Percentiles rank a stretch among this genome's conserved stretches.
phyloP scores from a whole-genome alignment of 2,797 vertebrate species.

The Denticeps clupeoides region DNA sequence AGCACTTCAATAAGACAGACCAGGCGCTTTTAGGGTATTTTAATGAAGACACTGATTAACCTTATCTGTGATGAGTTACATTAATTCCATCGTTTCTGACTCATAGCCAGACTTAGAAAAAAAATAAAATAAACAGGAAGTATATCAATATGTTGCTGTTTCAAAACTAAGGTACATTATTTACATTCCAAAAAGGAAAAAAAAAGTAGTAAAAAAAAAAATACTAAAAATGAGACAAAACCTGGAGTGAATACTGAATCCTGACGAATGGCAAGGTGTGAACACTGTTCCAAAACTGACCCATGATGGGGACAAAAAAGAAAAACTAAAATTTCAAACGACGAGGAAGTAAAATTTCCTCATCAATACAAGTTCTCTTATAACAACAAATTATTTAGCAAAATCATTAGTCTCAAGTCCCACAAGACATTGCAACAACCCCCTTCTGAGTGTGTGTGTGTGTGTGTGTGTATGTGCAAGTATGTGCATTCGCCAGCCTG shows the following conservation, averaged over 20 bases:
- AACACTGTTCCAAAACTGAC: too few relatives aligned
- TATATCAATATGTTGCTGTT: slow-evolving; percentile 36
- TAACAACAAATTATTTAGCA: background rate
- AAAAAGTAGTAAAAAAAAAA: slow-evolving; percentile 6
- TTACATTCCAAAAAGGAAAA: slow-evolving; percentile 41
- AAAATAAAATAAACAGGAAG: slow-evolving; percentile 22
- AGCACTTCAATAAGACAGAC: background rate
- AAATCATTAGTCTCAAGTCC: slow-evolving; percentile 23
- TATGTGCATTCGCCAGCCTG: slow-evolving; percentile 1
- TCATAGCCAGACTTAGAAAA: slow-evolving; percentile 45
- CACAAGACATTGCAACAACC: slow-evolving; percentile 30
- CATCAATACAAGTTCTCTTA: slow-evolving; percentile 17
- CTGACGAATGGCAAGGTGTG: too few relatives aligned
- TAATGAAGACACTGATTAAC: slow-evolving; percentile 54
- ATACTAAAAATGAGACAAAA: slow-evolving; percentile 31
- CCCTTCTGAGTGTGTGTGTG: slow-evolving; percentile 7
- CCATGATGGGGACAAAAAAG: too few relatives aligned
- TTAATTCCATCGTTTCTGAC: slow-evolving; percentile 38
- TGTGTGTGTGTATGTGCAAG: slow-evolving; percentile 9
- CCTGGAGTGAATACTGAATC: slow-evolving; percentile 25
- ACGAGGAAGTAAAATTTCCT: slow-evolving; percentile 22
- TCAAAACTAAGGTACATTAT: slow-evolving; percentile 52
- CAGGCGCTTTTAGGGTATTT: slow-evolving; percentile 36
- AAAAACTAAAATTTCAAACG: slow-evolving; percentile 13
- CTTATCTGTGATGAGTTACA: slow-evolving; percentile 43